phyloP scores from a whole-genome alignment of 2,113 vertebrate species.

The Chamaea fasciata region DNA sequence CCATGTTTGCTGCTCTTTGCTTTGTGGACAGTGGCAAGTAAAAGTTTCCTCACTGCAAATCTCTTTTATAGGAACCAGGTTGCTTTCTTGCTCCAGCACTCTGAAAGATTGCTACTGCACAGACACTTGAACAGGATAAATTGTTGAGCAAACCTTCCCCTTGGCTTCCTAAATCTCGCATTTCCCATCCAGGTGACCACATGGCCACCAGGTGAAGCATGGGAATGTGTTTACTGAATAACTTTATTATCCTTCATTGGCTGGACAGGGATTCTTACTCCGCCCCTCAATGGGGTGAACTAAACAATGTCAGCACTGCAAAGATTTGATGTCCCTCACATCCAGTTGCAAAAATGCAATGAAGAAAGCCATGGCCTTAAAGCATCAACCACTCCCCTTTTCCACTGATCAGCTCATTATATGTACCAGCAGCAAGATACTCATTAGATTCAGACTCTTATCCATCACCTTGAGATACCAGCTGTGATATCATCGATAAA shows the following conservation, averaged over 20 bases:
- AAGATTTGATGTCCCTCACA: neutral
- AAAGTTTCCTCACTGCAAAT: neutral
- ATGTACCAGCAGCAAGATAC: conserved; percentile 51
- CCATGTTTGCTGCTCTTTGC: neutral
- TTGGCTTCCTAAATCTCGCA: neutral
- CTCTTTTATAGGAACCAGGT: neutral
- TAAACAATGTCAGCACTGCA: neutral
- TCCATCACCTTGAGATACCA: conserved; percentile 64
- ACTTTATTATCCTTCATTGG: neutral
- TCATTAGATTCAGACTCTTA: conserved; percentile 62
- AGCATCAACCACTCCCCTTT: neutral
- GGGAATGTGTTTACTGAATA: neutral
- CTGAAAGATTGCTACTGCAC: neutral
- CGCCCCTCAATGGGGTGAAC: neutral
- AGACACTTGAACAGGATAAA: neutral
- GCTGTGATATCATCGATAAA: conserved; percentile 64
- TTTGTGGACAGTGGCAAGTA: neutral
- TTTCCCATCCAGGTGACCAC: neutral
- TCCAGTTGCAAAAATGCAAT: neutral
- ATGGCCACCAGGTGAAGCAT: neutral
- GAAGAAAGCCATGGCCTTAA: neutral
- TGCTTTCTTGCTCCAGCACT: neutral
- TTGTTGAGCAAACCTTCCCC: neutral
- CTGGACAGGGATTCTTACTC: neutral
- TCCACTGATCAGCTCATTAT: conserved; percentile 64